Conservation (phyloP, 2,797 vertebrate genomes). For the Coluber constrictor region DNA sequence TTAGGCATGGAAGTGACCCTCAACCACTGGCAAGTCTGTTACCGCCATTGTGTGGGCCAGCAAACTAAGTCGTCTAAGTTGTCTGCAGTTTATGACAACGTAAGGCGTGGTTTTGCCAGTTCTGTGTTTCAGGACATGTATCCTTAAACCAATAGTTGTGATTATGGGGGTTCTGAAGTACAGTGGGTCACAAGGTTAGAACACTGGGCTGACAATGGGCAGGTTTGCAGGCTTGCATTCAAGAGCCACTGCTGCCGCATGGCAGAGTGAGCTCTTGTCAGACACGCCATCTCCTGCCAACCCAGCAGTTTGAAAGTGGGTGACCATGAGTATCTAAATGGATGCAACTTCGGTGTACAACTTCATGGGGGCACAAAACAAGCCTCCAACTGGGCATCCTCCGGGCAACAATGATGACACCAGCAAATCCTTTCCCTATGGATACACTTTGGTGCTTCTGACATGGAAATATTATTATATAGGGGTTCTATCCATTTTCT, state of each 20-base stretch:
- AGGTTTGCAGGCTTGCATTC: background rate
- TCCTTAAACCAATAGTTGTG: background rate
- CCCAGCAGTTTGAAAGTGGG: background rate
- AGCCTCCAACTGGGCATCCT: background rate
- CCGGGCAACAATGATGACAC: background rate
- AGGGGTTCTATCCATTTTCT: background rate
- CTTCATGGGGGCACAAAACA: background rate
- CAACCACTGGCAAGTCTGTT: fast-evolving
- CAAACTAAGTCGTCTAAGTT: slow-evolving; percentile 1
- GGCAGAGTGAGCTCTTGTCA: background rate
- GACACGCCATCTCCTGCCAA: background rate
- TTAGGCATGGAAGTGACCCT: background rate
- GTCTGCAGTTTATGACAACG: background rate
- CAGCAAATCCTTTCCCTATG: background rate
- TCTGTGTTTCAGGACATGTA: background rate
- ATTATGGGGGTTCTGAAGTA: background rate
- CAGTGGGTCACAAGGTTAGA: background rate
- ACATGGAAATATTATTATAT: background rate
- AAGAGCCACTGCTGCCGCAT: background rate
- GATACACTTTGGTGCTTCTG: background rate
- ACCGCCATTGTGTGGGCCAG: background rate
- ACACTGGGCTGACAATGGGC: background rate
- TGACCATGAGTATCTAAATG: background rate
- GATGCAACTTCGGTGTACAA: background rate
- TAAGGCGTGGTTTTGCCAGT: background rate